These are phyloP conservation scores for Typhlichthys subterraneus DNA, from an alignment of 2,797 vertebrate species.

Conservation along the genomic window DNA sequence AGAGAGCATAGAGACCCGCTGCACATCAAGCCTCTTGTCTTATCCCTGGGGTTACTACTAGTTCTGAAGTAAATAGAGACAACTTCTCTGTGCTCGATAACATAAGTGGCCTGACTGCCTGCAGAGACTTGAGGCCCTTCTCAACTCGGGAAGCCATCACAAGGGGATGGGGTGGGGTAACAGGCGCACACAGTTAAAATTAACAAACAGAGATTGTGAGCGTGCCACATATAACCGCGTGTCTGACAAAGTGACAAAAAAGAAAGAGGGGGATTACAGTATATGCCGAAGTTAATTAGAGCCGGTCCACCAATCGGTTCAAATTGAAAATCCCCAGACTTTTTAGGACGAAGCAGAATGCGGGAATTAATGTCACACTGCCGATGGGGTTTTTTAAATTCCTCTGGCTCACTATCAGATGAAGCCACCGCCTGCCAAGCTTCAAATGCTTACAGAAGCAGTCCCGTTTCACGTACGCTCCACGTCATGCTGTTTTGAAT, in stretches of 20 bases:
- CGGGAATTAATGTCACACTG: constrained; percentile 79
- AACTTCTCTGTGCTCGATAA: constrained; percentile 44
- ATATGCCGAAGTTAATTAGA: constrained; percentile 80
- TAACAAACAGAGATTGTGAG: constrained; percentile 44
- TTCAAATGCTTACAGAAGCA: constrained; percentile 51
- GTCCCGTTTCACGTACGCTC: constrained; percentile 24
- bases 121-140: constrained; percentile 49
- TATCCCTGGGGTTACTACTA: constrained; percentile 53
- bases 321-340: constrained; percentile 70
- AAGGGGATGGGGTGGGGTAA: constrained; percentile 29
- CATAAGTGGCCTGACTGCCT: constrained; percentile 47
- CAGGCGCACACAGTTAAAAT: constrained; percentile 23
- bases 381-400: constrained; percentile 74
- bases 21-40: constrained; percentile 48
- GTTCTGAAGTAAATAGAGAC: constrained; percentile 55
- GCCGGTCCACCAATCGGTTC: constrained; percentile 69
- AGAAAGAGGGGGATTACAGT: constrained; percentile 52
- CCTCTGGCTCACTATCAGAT: constrained; percentile 76
- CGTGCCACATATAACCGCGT: constrained; percentile 65
- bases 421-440: constrained; percentile 44
- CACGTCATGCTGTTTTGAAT: constrained; percentile 48
- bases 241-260: constrained; percentile 67
- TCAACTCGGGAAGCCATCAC: constrained; percentile 45
- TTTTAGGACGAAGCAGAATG: constrained; percentile 68
- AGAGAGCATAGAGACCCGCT: constrained; percentile 29